Evolutionary conservation across 2,888 invertebrate species (phyloP), one percentile per base, ranked within the genome.

Genomic region (Phalangium opilio): DNA sequence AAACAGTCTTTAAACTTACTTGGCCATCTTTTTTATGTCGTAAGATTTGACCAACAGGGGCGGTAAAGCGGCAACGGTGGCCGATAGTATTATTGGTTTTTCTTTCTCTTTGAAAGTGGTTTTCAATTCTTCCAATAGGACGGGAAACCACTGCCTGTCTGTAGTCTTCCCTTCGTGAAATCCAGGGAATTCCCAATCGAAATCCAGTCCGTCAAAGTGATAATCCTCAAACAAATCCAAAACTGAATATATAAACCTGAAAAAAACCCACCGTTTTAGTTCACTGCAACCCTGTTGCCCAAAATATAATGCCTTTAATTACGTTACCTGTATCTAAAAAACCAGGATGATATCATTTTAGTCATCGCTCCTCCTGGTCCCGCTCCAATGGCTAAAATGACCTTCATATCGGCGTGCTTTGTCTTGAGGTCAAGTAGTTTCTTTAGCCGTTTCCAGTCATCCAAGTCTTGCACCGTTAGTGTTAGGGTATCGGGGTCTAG

Each of bases 41-140:
- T 90, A 90, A 1, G 83, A 76, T 47, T 75, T 72, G 59, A 80
- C 76, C 0, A 83, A 75, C 47, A 89, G 79, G 1, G 76, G 73
- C 59, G 78, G 73, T 0, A 81, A 81, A 8, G 87, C 84, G 1
- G 83, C 84, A 0, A 82, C 82, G 1, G 87, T 86, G 3, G 81
- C 74, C 3, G 79, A 80, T 15, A 89, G 64, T 33, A 83, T 60
- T 60, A 59, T 53, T 5, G 49, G 34, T 21, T 45, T 48, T 15
- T 52, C 47, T 5, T 44, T 34, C 19, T 44, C 43, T 10, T 52
- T 47, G 11, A 50, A 43, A 17, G 50, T 48, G 19, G 42, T 45
- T n/a, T 38, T 38, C 3, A 52, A 41, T 19, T 52, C 52, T 50
- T 52, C 32, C 8, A 27, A 8, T 7, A 27, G 27, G 27, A 27